Percentiles rank a stretch among this genome's conserved stretches.
Evolutionary conservation across 35 echinoderm and acorn worm genomes (phyloP).

Genomic region (Hemicentrotus pulcherrimus): DNA sequence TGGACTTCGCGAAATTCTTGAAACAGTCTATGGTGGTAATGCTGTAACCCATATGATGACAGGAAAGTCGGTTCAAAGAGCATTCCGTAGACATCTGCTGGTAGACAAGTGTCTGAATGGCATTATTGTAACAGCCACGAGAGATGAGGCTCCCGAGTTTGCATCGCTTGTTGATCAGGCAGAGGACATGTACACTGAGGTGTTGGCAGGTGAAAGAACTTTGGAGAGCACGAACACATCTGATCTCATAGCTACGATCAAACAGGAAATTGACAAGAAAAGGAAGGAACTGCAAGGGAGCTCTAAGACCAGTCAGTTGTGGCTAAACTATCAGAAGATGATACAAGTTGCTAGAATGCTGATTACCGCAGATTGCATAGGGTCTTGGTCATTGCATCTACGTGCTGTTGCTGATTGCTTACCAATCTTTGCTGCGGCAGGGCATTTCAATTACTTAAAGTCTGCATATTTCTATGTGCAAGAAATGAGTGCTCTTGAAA

Average conservation of each 20-base stretch:
- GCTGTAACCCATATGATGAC: neutral
- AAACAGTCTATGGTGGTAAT: neutral
- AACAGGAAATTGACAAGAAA: too few species aligned
- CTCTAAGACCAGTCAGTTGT: neutral
- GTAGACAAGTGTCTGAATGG: neutral
- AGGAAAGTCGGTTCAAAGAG: neutral
- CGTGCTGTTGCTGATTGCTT: neutral
- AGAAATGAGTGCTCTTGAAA: slow-evolving; percentile 66
- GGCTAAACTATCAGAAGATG: neutral
- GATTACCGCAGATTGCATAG: neutral
- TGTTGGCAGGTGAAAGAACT: neutral
- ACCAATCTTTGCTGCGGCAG: neutral
- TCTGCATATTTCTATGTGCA: slow-evolving; percentile 69
- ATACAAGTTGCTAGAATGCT: neutral
- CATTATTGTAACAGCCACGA: neutral
- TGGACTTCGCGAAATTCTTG: too few species aligned
- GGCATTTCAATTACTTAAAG: slow-evolving; percentile 66
- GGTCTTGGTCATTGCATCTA: too few species aligned
- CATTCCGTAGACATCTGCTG: neutral
- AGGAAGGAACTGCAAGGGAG: neutral
- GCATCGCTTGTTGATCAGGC: neutral
- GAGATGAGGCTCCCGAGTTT: too few species aligned
- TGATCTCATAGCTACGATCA: neutral
- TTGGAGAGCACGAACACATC: neutral
- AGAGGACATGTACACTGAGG: neutral